phyloP scores from a whole-genome alignment of 2,888 invertebrate species.

The Crepidodera aurea region DNA sequence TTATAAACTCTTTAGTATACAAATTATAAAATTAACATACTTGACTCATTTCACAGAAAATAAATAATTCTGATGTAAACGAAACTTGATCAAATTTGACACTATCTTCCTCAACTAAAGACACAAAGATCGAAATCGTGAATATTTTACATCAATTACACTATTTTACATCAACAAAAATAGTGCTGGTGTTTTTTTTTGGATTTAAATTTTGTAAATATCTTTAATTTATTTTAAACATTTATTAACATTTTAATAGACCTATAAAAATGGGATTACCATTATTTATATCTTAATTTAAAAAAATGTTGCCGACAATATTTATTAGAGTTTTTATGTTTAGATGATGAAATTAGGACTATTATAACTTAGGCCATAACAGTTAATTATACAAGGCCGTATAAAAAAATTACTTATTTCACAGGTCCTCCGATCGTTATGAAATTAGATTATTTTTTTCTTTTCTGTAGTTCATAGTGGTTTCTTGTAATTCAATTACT shows the following conservation, averaged over 20 bases:
- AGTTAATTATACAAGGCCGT: no score
- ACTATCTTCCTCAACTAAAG: not conserved
- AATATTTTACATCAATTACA: not conserved
- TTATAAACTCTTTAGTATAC: not conserved
- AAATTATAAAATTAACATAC: not conserved
- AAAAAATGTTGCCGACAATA: not conserved
- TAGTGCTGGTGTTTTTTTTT: not conserved
- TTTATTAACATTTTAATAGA: conserved; percentile 3
- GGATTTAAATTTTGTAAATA: not conserved
- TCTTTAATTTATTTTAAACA: not conserved
- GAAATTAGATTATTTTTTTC: no score
- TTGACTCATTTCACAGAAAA: not conserved
- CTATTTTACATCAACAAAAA: not conserved
- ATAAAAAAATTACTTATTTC: no score
- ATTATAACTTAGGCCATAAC: not conserved
- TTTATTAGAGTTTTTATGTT: not conserved
- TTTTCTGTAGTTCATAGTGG: no score
- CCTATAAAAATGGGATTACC: not conserved
- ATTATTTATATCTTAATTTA: conserved; percentile 12
- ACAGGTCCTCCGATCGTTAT: no score
- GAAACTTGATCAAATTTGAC: not conserved
- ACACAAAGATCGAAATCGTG: not conserved
- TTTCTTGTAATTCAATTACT: no score
- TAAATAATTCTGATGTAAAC: not conserved
- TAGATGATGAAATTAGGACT: not conserved